A percentile compares a stretch with the other conserved stretches of the same genome.
These are phyloP conservation scores for Nyctibius grandis DNA, from an alignment of 2,797 vertebrate species.

Conservation along the genomic window DNA sequence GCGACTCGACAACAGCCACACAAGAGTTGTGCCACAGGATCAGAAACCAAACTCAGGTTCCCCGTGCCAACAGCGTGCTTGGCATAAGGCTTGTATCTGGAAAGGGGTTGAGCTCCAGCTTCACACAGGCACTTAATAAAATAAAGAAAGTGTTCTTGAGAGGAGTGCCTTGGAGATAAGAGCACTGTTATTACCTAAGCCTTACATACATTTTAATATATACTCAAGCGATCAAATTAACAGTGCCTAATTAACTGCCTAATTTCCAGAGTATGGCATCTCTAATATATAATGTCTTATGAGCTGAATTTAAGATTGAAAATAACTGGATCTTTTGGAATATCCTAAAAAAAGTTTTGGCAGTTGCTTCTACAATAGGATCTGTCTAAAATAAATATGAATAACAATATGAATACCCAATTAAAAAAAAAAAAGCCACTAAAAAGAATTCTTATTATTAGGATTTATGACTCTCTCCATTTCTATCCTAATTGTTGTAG, in stretches of 20 bases:
- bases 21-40: background rate
- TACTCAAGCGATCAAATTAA: background rate
- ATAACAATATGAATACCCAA: background rate
- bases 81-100: background rate
- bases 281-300: background rate
- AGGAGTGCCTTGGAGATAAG: background rate
- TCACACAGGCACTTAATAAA: background rate
- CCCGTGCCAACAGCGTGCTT: background rate
- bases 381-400: background rate
- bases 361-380: background rate
- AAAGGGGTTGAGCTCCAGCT: background rate
- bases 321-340: background rate
- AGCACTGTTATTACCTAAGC: background rate
- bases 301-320: background rate
- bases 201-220: background rate
- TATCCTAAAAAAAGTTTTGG: background rate
- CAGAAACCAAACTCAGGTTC: background rate
- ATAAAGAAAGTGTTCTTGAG: background rate
- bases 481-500: background rate
- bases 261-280: background rate
- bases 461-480: background rate
- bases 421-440: background rate
- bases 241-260: background rate
- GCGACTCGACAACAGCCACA: accelerated
- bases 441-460: background rate